Evolutionary conservation across 2,113 vertebrate genomes (phyloP).

Genomic region (Hypanus sabinus): DNA sequence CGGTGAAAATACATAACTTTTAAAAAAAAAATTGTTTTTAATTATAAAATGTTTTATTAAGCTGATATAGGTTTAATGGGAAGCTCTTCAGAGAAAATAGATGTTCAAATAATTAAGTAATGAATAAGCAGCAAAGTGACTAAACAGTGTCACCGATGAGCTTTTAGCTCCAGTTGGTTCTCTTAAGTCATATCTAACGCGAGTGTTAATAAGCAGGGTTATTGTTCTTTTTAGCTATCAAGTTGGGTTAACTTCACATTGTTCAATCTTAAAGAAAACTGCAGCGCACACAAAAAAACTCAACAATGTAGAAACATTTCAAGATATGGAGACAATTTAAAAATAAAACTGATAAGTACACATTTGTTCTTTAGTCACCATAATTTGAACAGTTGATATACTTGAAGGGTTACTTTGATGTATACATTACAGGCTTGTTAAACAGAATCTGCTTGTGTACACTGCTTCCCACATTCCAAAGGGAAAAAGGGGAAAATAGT

Average conservation of each 20-base stretch:
- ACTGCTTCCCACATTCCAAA: slow-evolving; percentile 75
- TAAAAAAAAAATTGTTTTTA: not conserved
- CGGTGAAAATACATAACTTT: slow-evolving; percentile 26
- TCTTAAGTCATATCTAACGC: not conserved
- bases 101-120: not conserved
- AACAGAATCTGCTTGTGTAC: slow-evolving; percentile 84
- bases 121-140: not conserved
- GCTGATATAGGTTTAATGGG: slow-evolving; percentile 28
- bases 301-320: slow-evolving; percentile 71
- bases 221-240: slow-evolving; percentile 59
- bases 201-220: not conserved
- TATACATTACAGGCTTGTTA: slow-evolving; percentile 58
- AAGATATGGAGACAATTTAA: slow-evolving; percentile 54
- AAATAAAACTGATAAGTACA: slow-evolving; percentile 30
- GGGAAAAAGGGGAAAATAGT: slow-evolving; percentile 78
- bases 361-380: slow-evolving; percentile 47
- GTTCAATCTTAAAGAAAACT: slow-evolving; percentile 56
- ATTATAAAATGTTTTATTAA: slow-evolving; percentile 32
- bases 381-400: slow-evolving; percentile 86
- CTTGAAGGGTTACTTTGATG: slow-evolving; percentile 69
- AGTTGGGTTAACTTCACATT: slow-evolving; percentile 60
- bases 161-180: slow-evolving; percentile 3
- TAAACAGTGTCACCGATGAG: slow-evolving; percentile 7
- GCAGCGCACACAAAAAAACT: slow-evolving; percentile 66
- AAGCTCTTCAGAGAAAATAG: slow-evolving; percentile 22